Evolutionary conservation across 1,140 invertebrate genomes (phyloP), one percentile per base, ranked within the genome.

Genomic region (Asobara japonica): DNA sequence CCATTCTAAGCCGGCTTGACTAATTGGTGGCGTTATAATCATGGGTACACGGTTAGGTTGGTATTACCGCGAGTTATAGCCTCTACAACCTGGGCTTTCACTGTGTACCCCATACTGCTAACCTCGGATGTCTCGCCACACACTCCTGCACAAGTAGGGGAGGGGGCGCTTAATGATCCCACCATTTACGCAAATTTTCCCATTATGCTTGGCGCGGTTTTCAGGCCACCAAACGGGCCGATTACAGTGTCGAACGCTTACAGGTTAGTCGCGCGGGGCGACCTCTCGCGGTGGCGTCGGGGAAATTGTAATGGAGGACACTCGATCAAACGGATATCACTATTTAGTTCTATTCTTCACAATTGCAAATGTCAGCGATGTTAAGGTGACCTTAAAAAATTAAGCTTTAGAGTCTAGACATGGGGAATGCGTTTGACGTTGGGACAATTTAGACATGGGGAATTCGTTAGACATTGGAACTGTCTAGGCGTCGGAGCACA

Each of bases 1-100:
- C 81, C 85, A 86, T 84, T 82, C 82, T 88, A 88, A 88, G 84
- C 86, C 84, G 78, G 80, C 83, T 86, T 87, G 86, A 88, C 86
- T 88, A 88, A 88, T 88, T 88, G 86, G 85, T 81, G 81, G 83
- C 83, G 84, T 87, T 88, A 87, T 86, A 87, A 87, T 87, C 86
- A 86, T 87, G 85, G 84, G 80, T 85, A 85, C 85, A 86, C 80
- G 85, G 82, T 87, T 85, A 87, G 85, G 84, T 87, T 86, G 85
- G 86, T 86, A 88, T 88, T 87, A 86, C 83, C 83, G 83, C 85
- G 85, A 88, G 85, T 88, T 88, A 88, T 86, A 83, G 85, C 77
- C 81, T 77, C 79, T 36, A 67, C 38, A 65, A n/a, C 60, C 71
- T 27, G 65, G 10, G n/a, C 22, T 20, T 18, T 65, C 69, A 67